Conservation (phyloP, 2,797 vertebrate genomes). For the Rhyacichthys aspro region DNA sequence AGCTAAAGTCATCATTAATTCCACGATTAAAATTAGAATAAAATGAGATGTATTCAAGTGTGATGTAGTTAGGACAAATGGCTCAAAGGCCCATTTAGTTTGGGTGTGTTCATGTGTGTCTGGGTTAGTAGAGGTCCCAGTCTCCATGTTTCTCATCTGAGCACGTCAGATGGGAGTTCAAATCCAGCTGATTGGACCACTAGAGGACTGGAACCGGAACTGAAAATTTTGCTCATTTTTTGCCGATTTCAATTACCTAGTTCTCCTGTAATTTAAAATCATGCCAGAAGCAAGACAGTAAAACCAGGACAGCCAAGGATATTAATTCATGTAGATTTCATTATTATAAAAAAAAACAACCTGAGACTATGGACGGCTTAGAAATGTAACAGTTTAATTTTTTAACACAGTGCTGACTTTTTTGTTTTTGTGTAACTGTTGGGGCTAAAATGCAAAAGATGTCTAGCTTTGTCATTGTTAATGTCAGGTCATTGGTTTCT, state of each 20-base stretch:
- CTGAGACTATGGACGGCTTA: background rate
- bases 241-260: constrained; percentile 31
- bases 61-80: constrained; percentile 8
- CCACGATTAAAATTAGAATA: constrained; percentile 1
- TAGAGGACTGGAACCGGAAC: constrained; percentile 12
- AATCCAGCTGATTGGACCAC: constrained; percentile 2
- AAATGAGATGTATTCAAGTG: constrained; percentile 4
- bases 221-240: constrained; percentile 1
- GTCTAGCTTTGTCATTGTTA: too few species aligned
- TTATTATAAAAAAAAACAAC: constrained; percentile 1
- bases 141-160: background rate
- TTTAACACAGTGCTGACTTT: too few species aligned
- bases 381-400: background rate
- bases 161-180: background rate
- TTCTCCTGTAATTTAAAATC: constrained; percentile 45
- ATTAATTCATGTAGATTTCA: constrained; percentile 13
- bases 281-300: constrained; percentile 30
- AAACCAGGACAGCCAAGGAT: constrained; percentile 14
- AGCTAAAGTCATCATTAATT: constrained; percentile 11
- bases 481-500: too few species aligned
- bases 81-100: background rate
- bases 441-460: too few species aligned
- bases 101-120: constrained; percentile 1
- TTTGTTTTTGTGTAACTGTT: too few species aligned
- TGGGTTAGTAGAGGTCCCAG: background rate